Base-by-base conservation (phyloP, 2,888 invertebrate species). In the Cyclophora albipunctata region DNA sequence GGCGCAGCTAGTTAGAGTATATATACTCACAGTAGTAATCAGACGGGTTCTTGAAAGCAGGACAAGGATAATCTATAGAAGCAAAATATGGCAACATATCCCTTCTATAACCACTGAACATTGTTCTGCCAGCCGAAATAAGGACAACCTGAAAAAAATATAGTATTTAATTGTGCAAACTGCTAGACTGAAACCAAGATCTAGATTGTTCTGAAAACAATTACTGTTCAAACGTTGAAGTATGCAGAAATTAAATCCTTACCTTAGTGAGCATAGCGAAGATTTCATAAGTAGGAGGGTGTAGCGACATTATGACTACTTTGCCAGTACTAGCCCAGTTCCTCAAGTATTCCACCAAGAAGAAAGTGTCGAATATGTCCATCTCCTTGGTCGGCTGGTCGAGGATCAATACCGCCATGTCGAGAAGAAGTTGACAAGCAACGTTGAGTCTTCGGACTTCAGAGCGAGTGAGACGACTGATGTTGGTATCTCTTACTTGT, bases 311-410 rank as follows among this genome's bases (percentile, higher is more conserved):
- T 45, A 98, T 92, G 7, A 97, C 96, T 46, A 97, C 94, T 60
- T 96, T 90, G 1, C 95, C 92, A 42, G 91, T 90, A 60, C 91
- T 90, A 35, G 96, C 95, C 96, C 98, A 98, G 75, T 97, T 97
- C 59, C 97, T 91, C 60, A 98, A 84, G 78, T 97, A 98, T 77
- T 98, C 98, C 51, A 98, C 94, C 46, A 98, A 82, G 79, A 98
- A 98, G 82, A 98, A 98, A 0, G 97, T 96, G 71, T 98, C 98
- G 67, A 98, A 98, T 58, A 98, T 97, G 71, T 98, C 98, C 93
- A 96, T 94, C 51, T 94, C 95, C 67, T 93, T 92, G 0, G 95
- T 95, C 0, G 97, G 96, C 80, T 97, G 95, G 77, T 98, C 97
- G 51, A 98, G 85, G 35, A 97, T 91, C 0, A 98, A 90, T 45